These are phyloP conservation scores for Bombylius discolor DNA, from an alignment of 2,888 invertebrate species.

Conservation along the genomic window DNA sequence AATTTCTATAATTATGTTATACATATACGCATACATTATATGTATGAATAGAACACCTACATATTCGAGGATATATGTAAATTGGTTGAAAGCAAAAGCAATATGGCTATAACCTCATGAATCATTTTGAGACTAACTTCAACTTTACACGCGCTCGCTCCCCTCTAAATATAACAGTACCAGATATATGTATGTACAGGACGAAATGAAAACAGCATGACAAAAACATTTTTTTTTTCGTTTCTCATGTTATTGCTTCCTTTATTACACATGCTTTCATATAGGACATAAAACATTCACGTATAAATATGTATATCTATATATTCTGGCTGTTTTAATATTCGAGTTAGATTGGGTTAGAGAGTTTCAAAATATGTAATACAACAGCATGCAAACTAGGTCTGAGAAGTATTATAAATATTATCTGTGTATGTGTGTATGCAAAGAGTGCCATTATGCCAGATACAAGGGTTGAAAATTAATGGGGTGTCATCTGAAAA, in stretches of 20 bases:
- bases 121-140: slow-evolving; percentile 5
- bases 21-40: too few relatives aligned
- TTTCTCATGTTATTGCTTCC: too few relatives aligned
- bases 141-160: not conserved
- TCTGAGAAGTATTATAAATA: too few relatives aligned
- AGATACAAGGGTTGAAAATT: slow-evolving; percentile 6
- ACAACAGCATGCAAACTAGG: too few relatives aligned
- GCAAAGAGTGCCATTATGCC: not conserved
- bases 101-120: slow-evolving; percentile 12
- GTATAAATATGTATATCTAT: too few relatives aligned
- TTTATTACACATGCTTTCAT: too few relatives aligned
- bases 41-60: too few relatives aligned
- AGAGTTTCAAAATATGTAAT: too few relatives aligned
- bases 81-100: slow-evolving; percentile 5
- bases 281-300: too few relatives aligned
- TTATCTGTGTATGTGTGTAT: not conserved
- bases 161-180: not conserved
- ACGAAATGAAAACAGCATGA: not conserved
- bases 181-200: not conserved
- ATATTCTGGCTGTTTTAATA: too few relatives aligned
- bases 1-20: too few relatives aligned
- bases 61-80: not conserved
- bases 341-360: too few relatives aligned
- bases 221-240: not conserved
- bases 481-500: slow-evolving; percentile 21